Evolutionary conservation across 2,113 vertebrate species (phyloP), one percentile per base, ranked within the genome.

Genomic region (Calonectris borealis): DNA sequence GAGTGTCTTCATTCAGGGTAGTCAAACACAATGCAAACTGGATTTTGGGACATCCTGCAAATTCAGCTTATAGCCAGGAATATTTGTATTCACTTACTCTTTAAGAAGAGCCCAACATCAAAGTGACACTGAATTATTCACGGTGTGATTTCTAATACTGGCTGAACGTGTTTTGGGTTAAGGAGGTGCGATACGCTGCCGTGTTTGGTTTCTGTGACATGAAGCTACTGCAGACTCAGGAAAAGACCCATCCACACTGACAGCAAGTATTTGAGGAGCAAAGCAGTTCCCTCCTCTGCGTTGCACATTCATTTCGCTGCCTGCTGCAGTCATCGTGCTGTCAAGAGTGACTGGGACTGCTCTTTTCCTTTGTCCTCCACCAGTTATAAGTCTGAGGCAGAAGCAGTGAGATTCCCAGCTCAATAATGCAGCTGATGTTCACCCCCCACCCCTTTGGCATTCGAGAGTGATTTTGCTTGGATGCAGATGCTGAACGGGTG

Each of bases 321-420:
- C 46, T 44, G 40, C 49, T 55, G 90, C 46, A 71, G 46, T 27
- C 69, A 19, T 27, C 12, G 2, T 0, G 7, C 58, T 71, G 44
- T n/a, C 57, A 29, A 3, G 71, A 36, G 73, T 7, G 24, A 14
- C 54, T 66, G 46, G 31, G 57, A 58, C 12, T 70, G 72, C 57
- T 72, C 54, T 70, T 80, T 51, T 51, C 62, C 64, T 68, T 38
- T 34, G 16, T 70, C 26, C 55, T 78, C n/a, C 42, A 8, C 6
- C 54, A 7, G 0, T n/a, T 40, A 1, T 0, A 19, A 62, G 44
- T 17, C 44, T 18, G 75, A 80, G 71, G 46, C 58, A 49, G 55
- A 8, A 61, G 64, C 70, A 42, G 15, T 8, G 87, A 46, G 71
- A 11, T 18, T 68, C 62, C 52, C 58, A 82, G 55, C 75, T 5